phyloP scores from a whole-genome alignment of 2,888 invertebrate genomes.

The Petrophora chlorosata region DNA sequence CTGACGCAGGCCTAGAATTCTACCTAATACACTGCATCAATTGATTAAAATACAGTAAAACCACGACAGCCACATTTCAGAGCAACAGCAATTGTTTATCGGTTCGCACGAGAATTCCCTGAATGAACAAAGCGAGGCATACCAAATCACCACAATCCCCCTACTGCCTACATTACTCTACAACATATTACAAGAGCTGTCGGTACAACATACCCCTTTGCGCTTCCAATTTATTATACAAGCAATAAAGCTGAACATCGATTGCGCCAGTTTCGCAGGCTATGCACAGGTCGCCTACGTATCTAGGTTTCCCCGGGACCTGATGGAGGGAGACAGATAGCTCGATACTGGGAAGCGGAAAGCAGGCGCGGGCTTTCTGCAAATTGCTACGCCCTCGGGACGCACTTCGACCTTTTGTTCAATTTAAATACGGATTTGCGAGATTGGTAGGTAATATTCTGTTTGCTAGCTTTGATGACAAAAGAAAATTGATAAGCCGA shows the following conservation, averaged over 20 bases:
- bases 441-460: slow-evolving; percentile 25
- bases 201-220: slow-evolving; percentile 1
- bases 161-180: not conserved
- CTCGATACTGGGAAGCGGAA: slow-evolving; percentile 40
- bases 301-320: slow-evolving; percentile 70
- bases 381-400: slow-evolving; percentile 48
- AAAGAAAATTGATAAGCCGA: slow-evolving; percentile 8
- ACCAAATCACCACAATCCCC: not conserved
- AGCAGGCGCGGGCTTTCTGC: slow-evolving; percentile 39
- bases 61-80: no score
- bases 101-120: no score
- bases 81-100: no score
- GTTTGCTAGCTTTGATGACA: slow-evolving; percentile 11
- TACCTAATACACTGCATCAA: no score
- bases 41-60: no score
- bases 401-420: slow-evolving; percentile 57
- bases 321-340: slow-evolving; percentile 67
- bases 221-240: slow-evolving; percentile 39
- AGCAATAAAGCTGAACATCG: slow-evolving; percentile 54
- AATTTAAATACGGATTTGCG: slow-evolving; percentile 39
- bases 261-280: slow-evolving; percentile 37
- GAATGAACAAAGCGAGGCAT: no score
- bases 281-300: slow-evolving; percentile 42
- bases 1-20: no score
- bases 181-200: slow-evolving; percentile 2